These are phyloP conservation scores for Aurelia sp. DNA, from an alignment of 30 jellyfish, hydroid and myxozoan species.

Conservation along the genomic window DNA sequence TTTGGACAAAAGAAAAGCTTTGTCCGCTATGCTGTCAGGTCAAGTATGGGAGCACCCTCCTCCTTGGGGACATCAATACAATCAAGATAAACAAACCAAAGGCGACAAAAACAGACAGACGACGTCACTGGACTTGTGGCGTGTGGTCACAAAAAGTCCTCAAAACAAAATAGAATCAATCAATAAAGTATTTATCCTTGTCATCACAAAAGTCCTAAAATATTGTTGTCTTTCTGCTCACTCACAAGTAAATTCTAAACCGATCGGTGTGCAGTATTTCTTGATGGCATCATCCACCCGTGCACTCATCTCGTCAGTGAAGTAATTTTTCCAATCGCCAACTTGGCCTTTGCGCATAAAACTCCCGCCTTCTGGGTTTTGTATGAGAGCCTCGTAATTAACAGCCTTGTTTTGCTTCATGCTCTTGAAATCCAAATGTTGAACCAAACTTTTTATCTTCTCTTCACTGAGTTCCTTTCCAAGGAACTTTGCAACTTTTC, in stretches of 20 bases:
- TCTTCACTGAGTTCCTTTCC: conserved; percentile 6
- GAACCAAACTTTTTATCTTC: not conserved
- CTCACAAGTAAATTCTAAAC: conserved; percentile 15
- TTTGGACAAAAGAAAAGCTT: no score
- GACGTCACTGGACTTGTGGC: no score
- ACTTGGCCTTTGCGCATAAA: conserved; percentile 37
- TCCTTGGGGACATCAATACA: no score
- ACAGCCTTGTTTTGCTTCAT: conserved; percentile 21
- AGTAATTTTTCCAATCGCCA: conserved; percentile 43
- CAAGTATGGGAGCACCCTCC: no score
- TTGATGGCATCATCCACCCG: conserved; percentile 34
- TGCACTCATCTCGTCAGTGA: conserved; percentile 27
- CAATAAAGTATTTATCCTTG: no score
- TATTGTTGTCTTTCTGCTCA: not conserved
- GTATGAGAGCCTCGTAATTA: not conserved
- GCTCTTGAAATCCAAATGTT: conserved; percentile 5
- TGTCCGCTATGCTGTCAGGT: no score
- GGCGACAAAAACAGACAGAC: no score
- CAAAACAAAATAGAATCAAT: no score
- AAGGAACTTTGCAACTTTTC: conserved; percentile 28
- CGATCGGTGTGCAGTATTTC: conserved; percentile 4
- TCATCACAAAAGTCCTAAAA: not conserved
- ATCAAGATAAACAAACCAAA: no score
- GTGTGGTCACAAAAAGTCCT: no score
- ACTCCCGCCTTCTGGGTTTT: not conserved